Conservation (phyloP, 2,113 vertebrate genomes). For the Phalacrocorax pelagicus region DNA sequence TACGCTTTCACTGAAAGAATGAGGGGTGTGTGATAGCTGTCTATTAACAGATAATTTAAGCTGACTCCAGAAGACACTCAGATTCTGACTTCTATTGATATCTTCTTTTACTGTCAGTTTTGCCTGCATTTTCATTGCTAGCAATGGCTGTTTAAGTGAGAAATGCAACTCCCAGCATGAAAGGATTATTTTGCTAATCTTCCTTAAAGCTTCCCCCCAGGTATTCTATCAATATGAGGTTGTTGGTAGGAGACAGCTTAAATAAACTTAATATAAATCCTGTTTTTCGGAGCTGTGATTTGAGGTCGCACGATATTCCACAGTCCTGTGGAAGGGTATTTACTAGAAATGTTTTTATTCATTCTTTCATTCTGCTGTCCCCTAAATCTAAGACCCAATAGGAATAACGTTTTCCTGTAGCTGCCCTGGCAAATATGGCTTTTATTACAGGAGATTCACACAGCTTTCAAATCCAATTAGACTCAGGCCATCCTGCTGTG, state of each 20-base stretch:
- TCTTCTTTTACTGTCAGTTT: not conserved
- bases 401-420: not conserved
- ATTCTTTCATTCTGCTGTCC: not conserved
- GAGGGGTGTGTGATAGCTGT: not conserved
- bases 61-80: not conserved
- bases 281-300: not conserved
- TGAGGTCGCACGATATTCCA: not conserved
- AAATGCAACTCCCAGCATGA: slow-evolving; percentile 53
- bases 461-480: slow-evolving; percentile 45
- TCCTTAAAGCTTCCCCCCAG: slow-evolving; percentile 26
- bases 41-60: slow-evolving; percentile 11
- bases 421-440: not conserved
- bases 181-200: slow-evolving; percentile 67
- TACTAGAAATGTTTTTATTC: not conserved
- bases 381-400: not conserved
- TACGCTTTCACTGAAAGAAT: not conserved
- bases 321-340: not conserved
- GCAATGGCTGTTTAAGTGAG: slow-evolving; percentile 4
- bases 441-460: slow-evolving; percentile 14
- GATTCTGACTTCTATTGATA: not conserved
- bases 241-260: slow-evolving; percentile 31
- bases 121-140: not conserved
- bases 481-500: not conserved
- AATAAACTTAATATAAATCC: slow-evolving; percentile 36
- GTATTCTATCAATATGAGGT: slow-evolving; percentile 28